Evolutionary conservation across 2,113 vertebrate genomes (phyloP).

Genomic region (Carassius gibelio): DNA sequence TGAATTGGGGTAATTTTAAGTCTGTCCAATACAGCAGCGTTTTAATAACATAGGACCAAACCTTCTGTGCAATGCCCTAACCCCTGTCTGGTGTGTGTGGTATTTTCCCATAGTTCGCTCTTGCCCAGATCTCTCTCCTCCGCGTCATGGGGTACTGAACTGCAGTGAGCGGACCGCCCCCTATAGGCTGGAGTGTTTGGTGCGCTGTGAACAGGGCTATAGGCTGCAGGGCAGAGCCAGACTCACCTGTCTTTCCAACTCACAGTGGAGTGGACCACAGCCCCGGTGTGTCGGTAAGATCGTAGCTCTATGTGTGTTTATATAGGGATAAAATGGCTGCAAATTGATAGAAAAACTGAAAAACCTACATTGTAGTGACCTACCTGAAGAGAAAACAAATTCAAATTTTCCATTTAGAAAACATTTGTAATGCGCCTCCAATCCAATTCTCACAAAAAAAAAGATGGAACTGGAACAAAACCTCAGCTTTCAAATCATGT

Average conservation of each 20-base stretch:
- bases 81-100: slow-evolving; percentile 16
- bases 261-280: slow-evolving; percentile 87
- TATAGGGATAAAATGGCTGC: background rate
- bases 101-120: slow-evolving; percentile 78
- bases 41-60: slow-evolving; percentile 7
- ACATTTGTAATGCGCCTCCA: background rate
- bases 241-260: slow-evolving; percentile 85
- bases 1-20: background rate
- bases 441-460: background rate
- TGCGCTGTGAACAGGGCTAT: slow-evolving; percentile 86
- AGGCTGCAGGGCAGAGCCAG: slow-evolving; percentile 81
- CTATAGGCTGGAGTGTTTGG: slow-evolving; percentile 81
- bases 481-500: background rate
- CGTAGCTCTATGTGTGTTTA: slow-evolving; percentile 15
- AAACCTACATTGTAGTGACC: background rate
- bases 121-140: slow-evolving; percentile 80
- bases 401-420: background rate
- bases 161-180: slow-evolving; percentile 78
- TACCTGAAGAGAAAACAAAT: no score
- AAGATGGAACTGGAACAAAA: background rate
- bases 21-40: background rate
- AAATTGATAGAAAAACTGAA: background rate
- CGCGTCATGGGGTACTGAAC: slow-evolving; percentile 81
- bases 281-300: slow-evolving; percentile 93
- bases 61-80: background rate